Conservation (phyloP, 2,888 invertebrate species). For the Vanessa cardui region DNA sequence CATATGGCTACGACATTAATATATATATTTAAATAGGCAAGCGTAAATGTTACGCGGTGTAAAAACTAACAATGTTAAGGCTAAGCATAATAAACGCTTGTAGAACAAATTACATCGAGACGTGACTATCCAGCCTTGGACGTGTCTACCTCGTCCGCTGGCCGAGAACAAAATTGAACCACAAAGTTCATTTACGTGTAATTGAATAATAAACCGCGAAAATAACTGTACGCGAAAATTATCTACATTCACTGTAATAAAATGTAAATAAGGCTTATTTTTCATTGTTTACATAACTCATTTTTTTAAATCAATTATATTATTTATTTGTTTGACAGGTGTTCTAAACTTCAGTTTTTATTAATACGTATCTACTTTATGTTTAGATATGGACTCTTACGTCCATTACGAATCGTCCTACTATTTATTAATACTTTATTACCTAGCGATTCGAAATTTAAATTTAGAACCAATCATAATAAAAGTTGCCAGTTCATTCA, state of each 20-base stretch:
- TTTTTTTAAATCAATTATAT: no score
- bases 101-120: conserved; percentile 28
- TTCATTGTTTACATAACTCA: no score
- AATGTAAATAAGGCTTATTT: no score
- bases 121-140: conserved; percentile 26
- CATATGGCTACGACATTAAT: neutral
- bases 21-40: conserved; percentile 8
- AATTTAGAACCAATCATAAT: no score
- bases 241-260: neutral
- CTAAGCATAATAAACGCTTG: conserved; percentile 25
- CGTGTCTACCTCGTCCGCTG: conserved; percentile 16
- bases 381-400: no score
- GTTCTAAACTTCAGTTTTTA: no score
- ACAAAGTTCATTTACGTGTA: conserved; percentile 30
- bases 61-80: conserved; percentile 29
- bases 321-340: no score
- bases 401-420: no score
- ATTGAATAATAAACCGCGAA: conserved; percentile 31
- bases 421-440: no score
- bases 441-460: no score
- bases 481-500: no score
- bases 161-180: conserved; percentile 22
- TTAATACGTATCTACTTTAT: no score
- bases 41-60: conserved; percentile 3
- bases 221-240: conserved; percentile 23